Base-by-base conservation (phyloP, 2,113 vertebrate genomes). In the Engraulis encrasicolus region DNA sequence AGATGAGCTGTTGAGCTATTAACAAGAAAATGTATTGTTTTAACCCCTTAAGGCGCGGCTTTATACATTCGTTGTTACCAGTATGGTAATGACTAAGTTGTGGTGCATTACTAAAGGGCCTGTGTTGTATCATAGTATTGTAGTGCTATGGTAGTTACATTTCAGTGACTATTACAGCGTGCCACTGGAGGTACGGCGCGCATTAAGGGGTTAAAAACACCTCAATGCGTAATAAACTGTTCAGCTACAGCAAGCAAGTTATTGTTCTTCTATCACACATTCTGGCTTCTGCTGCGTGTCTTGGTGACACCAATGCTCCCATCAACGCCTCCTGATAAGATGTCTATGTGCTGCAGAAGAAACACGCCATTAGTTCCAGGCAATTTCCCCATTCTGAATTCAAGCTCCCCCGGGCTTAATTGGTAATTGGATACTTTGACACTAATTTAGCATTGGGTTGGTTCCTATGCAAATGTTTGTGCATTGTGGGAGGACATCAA, bases 391-490 rank as follows among this genome's bases (percentile, higher is more conserved):
- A 37, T 71, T 54, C 82, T 88, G 36, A 86, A 78, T 85, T 86
- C 81, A 19, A 80, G 15, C 79, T 81, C 78, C 48, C 36, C 61
- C n/a, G 49, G 85, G 71, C 81, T 82, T 83, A 50, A 78, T 78
- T 83, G 36, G 66, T 83, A 88, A 81, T 84, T 78, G 79, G 82
- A 52, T 84, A 79, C 79, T 82, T 85, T 79, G 54, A 85, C 84
- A 78, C 66, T 40, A 50, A 83, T 71, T 61, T 74, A 77, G 71
- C 54, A 23, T 34, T 77, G 81, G 82, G 86, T 82, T 78, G 27
- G 49, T 54, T 58, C 36, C 38, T 80, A 61, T 78, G 83, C 81
- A 79, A 61, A 79, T 74, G n/a, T 50, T 20, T 49, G 37, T 50
- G 49, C 71, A 78, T 34, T 74, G 11, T 2, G 52, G 31, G 27